phyloP scores from a whole-genome alignment of 2,113 vertebrate genomes.

The Arothron firmamentum region DNA sequence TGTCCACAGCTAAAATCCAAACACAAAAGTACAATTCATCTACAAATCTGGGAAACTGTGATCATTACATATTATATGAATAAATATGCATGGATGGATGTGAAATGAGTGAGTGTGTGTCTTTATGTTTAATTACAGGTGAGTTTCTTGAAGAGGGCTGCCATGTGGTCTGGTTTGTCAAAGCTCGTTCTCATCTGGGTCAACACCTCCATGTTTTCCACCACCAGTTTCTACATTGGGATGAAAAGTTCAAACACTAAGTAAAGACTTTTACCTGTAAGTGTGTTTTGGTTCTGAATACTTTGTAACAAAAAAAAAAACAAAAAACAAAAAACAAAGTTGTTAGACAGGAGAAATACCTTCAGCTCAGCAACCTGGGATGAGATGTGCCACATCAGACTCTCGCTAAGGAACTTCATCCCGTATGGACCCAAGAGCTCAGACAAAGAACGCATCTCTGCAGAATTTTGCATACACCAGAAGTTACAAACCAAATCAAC shows the following conservation, averaged over 20 bases:
- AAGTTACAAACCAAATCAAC: neutral
- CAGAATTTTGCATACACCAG: neutral
- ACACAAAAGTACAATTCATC: neutral
- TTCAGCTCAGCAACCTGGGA: conserved; percentile 98
- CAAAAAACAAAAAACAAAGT: neutral
- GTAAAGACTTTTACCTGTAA: neutral
- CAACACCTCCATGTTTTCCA: conserved; percentile 95
- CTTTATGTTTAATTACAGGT: conserved; percentile 76
- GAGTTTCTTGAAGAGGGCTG: conserved; percentile 94
- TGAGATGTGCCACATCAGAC: conserved; percentile 99
- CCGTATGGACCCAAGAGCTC: conserved; percentile 98
- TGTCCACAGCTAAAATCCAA: conserved; percentile 87
- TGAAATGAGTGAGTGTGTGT: neutral
- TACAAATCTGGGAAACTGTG: neutral
- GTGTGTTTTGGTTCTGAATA: neutral
- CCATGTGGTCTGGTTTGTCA: conserved; percentile 98
- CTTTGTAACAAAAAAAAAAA: too few species aligned
- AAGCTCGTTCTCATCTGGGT: conserved; percentile 99
- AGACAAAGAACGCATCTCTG: conserved; percentile 97
- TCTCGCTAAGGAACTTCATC: conserved; percentile 99
- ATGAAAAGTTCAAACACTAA: neutral
- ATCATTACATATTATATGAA: too few species aligned
- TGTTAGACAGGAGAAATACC: conserved; percentile 66
- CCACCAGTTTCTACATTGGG: conserved; percentile 88
- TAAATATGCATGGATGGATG: neutral